Base-by-base conservation (phyloP, 1,140 invertebrate species). In the Cydia amplana region DNA sequence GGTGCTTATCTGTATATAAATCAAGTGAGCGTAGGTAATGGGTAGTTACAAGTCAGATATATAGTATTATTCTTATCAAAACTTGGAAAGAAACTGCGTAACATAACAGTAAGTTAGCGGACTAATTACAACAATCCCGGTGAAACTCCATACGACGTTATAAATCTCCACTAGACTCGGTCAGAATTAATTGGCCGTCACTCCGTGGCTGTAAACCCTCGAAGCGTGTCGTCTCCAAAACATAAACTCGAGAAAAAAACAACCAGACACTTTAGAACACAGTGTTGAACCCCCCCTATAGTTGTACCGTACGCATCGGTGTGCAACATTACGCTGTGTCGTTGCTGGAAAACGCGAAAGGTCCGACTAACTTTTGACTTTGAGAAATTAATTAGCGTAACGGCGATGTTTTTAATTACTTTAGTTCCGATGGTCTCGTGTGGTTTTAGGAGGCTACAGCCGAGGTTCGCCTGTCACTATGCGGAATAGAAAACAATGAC, bases 321-420 rank as follows among this genome's bases (percentile, higher is more conserved):
- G 20, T 18, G 55, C 20, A 23, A 23, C 1, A 23, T 12, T 43
- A 74, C 79, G 73, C 75, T 4, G 77, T 73, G 75, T 23, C 60
- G 74, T 63, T 77, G 78, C 72, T 79, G 81, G 82, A 85, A 83
- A 78, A 77, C 79, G 60, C n/a, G 23, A 20, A 40, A 70, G 36
- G 65, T 70, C 23, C 32, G 72, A 60, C 55, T 67, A 78, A 86
- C 80, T 88, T 88, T 89, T 90, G 87, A 88, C 85, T 90, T 91
- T 90, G 87, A 87, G 80, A 82, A 90, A 87, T 91, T 90, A 91
- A 90, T 91, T 89, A 82, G 84, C 89, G 89, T 84, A 86, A 91
- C 87, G 88, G 79, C 80, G 77, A 82, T 80, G 80, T 83, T 82
- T 87, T 88, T 88, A 89, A 89, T 89, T 88, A 85, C 83, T 84